Percentiles rank a stretch among this genome's conserved stretches.
Conservation (phyloP, 2,888 invertebrate genomes). For the Cremastobaeus sp. region DNA sequence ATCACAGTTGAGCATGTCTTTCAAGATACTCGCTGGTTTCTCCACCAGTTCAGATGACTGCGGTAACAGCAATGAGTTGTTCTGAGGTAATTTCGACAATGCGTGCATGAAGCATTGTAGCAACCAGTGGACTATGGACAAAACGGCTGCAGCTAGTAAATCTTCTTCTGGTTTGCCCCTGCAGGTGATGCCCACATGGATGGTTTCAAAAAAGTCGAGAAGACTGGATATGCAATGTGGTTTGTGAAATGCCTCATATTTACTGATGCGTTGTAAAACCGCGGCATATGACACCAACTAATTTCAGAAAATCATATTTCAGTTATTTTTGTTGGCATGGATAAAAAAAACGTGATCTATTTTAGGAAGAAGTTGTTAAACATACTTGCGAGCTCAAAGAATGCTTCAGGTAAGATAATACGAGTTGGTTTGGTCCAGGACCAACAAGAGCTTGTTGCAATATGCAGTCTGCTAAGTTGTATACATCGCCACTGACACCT, state of each 20-base stretch:
- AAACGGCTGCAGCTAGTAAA: constrained; percentile 88
- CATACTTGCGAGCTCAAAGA: constrained; percentile 89
- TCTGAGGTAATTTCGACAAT: constrained; percentile 74
- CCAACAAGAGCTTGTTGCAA: constrained; percentile 96
- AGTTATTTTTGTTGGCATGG: too few species aligned
- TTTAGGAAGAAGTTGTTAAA: too few species aligned
- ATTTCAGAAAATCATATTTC: too few species aligned
- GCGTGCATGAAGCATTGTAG: constrained; percentile 84
- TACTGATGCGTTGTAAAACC: constrained; percentile 91
- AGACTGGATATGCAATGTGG: constrained; percentile 92
- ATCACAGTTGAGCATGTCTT: constrained; percentile 84
- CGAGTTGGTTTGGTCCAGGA: constrained; percentile 93
- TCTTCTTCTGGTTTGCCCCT: constrained; percentile 93
- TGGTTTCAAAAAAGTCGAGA: constrained; percentile 89
- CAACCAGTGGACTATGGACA: constrained; percentile 90
- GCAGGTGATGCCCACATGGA: constrained; percentile 82
- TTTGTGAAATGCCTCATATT: constrained; percentile 92
- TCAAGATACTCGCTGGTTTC: constrained; percentile 84
- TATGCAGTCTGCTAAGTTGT: constrained; percentile 94
- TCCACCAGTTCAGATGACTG: constrained; percentile 83
- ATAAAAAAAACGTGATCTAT: too few species aligned
- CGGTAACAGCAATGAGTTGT: constrained; percentile 71
- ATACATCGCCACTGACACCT: constrained; percentile 96
- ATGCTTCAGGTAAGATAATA: constrained; percentile 94
- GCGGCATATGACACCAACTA: constrained; percentile 93